phyloP scores from a whole-genome alignment of 1,140 invertebrate genomes.

The Theocolax elegans region DNA sequence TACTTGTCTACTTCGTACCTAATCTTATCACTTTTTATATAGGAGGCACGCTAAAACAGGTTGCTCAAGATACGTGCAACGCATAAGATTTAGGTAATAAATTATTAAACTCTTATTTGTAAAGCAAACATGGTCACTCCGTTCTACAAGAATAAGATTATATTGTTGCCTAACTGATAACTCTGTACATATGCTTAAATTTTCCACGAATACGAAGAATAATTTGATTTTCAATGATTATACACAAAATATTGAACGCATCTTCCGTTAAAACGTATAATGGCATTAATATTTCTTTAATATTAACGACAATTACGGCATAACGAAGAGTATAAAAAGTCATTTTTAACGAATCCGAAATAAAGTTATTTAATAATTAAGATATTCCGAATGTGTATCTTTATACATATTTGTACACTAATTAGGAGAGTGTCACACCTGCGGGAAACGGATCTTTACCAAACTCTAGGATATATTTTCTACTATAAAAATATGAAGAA shows the following conservation, averaged over 20 bases:
- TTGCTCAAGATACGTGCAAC: constrained; percentile 6
- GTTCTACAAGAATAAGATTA: background rate
- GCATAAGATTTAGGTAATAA: constrained; percentile 21
- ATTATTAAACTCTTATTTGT: constrained; percentile 25
- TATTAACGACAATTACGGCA: no score
- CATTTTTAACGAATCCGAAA: no score
- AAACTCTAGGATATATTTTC: no score
- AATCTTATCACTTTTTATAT: constrained; percentile 33
- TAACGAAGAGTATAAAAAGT: no score
- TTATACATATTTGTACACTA: no score
- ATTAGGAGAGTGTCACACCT: no score
- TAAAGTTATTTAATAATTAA: no score
- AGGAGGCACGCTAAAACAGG: background rate
- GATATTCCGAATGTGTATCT: no score
- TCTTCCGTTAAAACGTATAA: background rate
- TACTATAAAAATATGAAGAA: no score
- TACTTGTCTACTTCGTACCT: constrained; percentile 22
- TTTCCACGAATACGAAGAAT: background rate
- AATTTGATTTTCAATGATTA: background rate
- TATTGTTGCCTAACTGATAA: background rate
- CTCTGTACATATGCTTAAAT: background rate
- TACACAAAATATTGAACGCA: background rate
- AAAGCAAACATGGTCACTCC: constrained; percentile 19
- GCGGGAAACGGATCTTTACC: no score
- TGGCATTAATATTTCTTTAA: background rate